Conservation (phyloP, 2,888 invertebrate genomes). For the Spilosoma lubricipeda region DNA sequence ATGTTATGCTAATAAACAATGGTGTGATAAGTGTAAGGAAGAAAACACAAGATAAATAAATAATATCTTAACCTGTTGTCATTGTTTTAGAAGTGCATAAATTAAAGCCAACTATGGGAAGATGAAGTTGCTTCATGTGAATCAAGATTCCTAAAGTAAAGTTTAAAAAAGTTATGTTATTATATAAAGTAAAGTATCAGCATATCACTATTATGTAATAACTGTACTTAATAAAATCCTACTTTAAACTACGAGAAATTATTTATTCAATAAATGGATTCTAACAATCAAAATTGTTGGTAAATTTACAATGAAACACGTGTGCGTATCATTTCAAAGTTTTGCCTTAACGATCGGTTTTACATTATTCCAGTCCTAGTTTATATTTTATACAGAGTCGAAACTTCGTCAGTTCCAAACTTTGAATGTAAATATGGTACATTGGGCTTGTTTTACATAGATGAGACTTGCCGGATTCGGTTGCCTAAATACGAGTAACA, state of each 20-base stretch:
- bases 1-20: too few species aligned
- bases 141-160: too few species aligned
- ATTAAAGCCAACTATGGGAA: not conserved
- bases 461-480: conserved; percentile 46
- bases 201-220: not conserved
- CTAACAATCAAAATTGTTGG: conserved; percentile 50
- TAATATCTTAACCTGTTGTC: not conserved
- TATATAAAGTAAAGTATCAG: too few species aligned
- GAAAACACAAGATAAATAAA: too few species aligned
- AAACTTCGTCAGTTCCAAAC: conserved; percentile 63
- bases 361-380: conserved; percentile 64
- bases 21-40: too few species aligned
- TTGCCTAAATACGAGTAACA: conserved; percentile 38
- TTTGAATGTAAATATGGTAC: conserved; percentile 69
- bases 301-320: conserved; percentile 59
- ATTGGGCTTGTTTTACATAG: conserved; percentile 59
- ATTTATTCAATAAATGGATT: conserved; percentile 41
- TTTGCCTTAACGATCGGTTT: conserved; percentile 66
- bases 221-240: not conserved
- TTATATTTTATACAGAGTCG: conserved; percentile 68
- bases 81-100: not conserved
- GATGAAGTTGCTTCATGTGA: too few species aligned
- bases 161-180: too few species aligned
- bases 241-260: conserved; percentile 33
- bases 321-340: conserved; percentile 60